Evolutionary conservation across 1,140 invertebrate species (phyloP).

Genomic region (Yoshiicerus persimilis): DNA sequence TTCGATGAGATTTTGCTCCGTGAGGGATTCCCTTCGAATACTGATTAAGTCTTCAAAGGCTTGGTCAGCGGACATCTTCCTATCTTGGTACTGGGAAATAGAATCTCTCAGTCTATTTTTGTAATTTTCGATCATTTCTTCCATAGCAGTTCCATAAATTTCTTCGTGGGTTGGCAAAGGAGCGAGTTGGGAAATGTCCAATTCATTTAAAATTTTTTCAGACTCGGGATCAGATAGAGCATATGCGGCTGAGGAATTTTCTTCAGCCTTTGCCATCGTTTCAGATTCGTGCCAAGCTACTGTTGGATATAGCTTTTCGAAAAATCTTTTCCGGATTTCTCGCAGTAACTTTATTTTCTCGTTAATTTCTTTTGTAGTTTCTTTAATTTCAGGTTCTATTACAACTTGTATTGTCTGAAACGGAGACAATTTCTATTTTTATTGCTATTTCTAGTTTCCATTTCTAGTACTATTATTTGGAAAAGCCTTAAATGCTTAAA

Average conservation of each 20-base stretch:
- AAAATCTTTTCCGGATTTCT: neutral
- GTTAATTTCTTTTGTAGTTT: conserved; percentile 11
- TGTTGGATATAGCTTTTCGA: neutral
- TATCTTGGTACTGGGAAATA: neutral
- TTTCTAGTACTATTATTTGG: neutral
- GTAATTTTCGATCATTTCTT: conserved; percentile 24
- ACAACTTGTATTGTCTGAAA: conserved; percentile 27
- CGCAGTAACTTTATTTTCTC: neutral
- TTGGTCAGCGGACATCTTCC: neutral
- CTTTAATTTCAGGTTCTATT: neutral
- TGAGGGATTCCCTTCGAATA: neutral
- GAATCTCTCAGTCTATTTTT: conserved; percentile 20
- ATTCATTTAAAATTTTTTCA: conserved; percentile 24
- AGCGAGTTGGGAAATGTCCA: conserved; percentile 37
- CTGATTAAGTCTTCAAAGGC: neutral
- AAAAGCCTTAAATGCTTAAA: neutral
- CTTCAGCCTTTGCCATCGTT: neutral
- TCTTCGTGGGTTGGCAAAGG: conserved; percentile 25
- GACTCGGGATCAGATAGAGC: conserved; percentile 15
- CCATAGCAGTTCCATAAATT: neutral
- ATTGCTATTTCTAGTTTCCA: neutral
- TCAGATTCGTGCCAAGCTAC: neutral
- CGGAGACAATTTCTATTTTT: neutral
- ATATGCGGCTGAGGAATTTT: neutral
- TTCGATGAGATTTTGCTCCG: neutral